A percentile compares a stretch with the other conserved stretches of the same genome.
These are phyloP conservation scores for Dicentrarchus labrax DNA, from an alignment of 2,113 vertebrate species.

Conservation along the genomic window DNA sequence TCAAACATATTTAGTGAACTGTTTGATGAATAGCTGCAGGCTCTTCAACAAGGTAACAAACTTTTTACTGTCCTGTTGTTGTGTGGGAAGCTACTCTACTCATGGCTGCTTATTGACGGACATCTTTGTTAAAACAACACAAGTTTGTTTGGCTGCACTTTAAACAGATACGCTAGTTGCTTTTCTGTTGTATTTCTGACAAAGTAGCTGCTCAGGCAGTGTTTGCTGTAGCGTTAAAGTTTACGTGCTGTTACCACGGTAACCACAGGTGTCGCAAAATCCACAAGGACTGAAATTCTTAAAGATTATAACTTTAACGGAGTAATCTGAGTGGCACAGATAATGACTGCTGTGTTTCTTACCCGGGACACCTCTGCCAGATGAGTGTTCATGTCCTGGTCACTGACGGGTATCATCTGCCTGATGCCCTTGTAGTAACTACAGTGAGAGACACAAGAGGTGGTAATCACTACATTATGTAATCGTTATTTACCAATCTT, in stretches of 20 bases:
- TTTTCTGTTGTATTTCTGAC: background rate
- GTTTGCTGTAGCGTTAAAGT: background rate
- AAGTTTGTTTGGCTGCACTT: background rate
- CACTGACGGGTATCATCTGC: constrained; percentile 96
- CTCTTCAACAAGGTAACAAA: background rate
- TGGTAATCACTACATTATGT: constrained; percentile 10
- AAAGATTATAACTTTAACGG: constrained; percentile 30
- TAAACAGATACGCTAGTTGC: background rate
- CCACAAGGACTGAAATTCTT: constrained; percentile 7
- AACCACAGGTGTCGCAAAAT: background rate
- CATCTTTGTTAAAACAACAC: background rate
- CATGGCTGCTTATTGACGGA: background rate
- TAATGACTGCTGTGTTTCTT: constrained; percentile 72
- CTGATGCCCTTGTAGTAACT: constrained; percentile 98
- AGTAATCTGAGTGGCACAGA: constrained; percentile 19
- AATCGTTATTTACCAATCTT: constrained; percentile 12
- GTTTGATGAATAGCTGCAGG: background rate
- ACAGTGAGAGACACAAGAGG: constrained; percentile 44
- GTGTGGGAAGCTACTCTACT: background rate
- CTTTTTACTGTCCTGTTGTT: background rate
- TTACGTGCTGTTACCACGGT: background rate
- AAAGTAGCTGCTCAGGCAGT: background rate
- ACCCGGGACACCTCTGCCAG: constrained; percentile 98
- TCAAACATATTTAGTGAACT: background rate
- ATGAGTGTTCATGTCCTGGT: constrained; percentile 99